Evolutionary conservation across 1,140 invertebrate genomes (phyloP).

Genomic region (Sarcophaga bullata): DNA sequence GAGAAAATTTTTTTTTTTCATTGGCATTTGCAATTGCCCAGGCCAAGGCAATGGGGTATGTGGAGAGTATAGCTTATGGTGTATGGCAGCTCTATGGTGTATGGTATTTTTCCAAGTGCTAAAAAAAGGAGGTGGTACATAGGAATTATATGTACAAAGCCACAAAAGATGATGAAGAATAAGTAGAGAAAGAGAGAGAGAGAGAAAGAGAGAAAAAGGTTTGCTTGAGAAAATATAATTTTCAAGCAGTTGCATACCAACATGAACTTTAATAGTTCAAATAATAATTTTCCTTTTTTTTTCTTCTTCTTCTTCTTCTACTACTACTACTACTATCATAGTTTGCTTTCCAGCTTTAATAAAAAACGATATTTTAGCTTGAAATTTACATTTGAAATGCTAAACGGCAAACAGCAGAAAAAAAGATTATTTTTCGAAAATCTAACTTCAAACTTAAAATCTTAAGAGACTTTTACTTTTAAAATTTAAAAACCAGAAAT

Average conservation of each 20-base stretch:
- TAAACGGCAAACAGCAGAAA: too few relatives aligned
- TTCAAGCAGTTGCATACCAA: not conserved
- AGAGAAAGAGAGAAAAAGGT: not conserved
- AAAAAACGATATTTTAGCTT: too few relatives aligned
- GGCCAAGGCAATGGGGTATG: not conserved
- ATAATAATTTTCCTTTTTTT: not conserved
- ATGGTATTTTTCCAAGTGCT: not conserved
- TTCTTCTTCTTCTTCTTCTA: not conserved
- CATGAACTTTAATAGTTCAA: conserved; percentile 24
- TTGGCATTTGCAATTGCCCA: not conserved
- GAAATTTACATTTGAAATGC: too few relatives aligned
- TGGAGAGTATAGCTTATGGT: too few relatives aligned
- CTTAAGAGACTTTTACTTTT: too few relatives aligned
- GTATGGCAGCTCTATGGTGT: too few relatives aligned
- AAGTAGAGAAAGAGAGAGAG: not conserved
- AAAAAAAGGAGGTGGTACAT: not conserved
- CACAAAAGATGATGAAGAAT: not conserved
- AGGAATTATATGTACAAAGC: not conserved
- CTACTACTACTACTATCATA: not conserved
- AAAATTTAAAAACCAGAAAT: too few relatives aligned
- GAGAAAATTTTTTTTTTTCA: not conserved
- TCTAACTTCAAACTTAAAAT: too few relatives aligned
- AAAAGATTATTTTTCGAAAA: too few relatives aligned
- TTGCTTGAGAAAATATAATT: too few relatives aligned
- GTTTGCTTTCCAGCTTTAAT: too few relatives aligned